Conservation (phyloP, 2,888 invertebrate genomes). For the Coenonympha arcania region DNA sequence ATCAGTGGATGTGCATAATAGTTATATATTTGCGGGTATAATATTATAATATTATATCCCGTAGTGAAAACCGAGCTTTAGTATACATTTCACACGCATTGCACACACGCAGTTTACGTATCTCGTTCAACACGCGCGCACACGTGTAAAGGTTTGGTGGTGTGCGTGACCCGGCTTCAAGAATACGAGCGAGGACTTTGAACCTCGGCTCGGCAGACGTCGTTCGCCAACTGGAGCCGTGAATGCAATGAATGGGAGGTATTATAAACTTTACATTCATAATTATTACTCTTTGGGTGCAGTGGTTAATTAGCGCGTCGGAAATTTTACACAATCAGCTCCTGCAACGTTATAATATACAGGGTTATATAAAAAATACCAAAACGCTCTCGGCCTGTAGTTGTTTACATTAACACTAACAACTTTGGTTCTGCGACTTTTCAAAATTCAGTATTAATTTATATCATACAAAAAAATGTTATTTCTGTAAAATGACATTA, state of each 20-base stretch:
- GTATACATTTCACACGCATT: not conserved
- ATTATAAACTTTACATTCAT: conserved; percentile 1
- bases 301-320: conserved; percentile 3
- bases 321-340: not conserved
- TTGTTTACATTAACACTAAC: too few species aligned
- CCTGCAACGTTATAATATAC: not conserved
- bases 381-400: too few species aligned
- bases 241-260: conserved; percentile 24
- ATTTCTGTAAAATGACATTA: too few species aligned
- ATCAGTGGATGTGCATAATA: too few species aligned
- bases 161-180: conserved; percentile 28
- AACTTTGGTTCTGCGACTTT: too few species aligned
- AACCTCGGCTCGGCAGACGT: conserved; percentile 31
- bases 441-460: too few species aligned
- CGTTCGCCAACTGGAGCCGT: conserved; percentile 19
- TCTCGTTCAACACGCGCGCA: not conserved
- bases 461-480: too few species aligned
- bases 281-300: not conserved
- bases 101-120: not conserved
- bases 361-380: not conserved
- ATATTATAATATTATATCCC: too few species aligned
- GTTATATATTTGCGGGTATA: too few species aligned
- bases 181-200: conserved; percentile 40
- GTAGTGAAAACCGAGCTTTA: too few species aligned
- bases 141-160: conserved; percentile 4